Evolutionary conservation across 2,888 invertebrate species (phyloP), one percentile per base, ranked within the genome.

Genomic region (Acrobasis consociella): DNA sequence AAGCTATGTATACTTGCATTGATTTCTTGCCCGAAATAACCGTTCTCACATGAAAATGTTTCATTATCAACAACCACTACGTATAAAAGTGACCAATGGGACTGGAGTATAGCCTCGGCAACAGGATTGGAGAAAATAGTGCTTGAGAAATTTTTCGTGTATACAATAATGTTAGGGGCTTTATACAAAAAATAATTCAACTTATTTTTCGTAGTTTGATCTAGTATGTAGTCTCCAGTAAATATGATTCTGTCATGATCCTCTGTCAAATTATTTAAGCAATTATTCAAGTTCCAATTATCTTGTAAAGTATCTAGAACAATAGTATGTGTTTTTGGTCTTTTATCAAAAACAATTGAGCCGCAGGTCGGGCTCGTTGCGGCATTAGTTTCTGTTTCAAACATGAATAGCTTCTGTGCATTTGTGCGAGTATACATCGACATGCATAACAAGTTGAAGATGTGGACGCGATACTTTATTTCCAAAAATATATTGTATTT

Each of bases 41-140:
- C 76, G 53, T 79, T 65, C 1, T 68, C 65, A 69, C 85, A 85
- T 63, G 58, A 65, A 42, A 69, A 78, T 11, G 58, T 60, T 22
- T 22, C 62, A 13, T 46, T 53, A 38, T 56, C 15, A 42, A 78
- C 77, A 13, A 80, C 63, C 10, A 81, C 67, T 42, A 86, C 62
- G 56, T 77, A 75, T 0, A 82, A 11, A 2, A 72, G 37, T 16
- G 80, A 78, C 71, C 76, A 76, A 60, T 74, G 68, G 1, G 75
- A 76, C 62, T 22, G 49, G 31, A 65, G 49, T 11, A 69, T 11
- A n/a, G 52, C 31, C 9, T 62, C 62, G 39, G 73, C 42, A 3
- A 69, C 16, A n/a, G 60, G 39, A 50, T 64, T 60, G 11, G 76
- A 49, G 11, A 80, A 64, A 10, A 49, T 55, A 10, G 65, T 58